These are phyloP conservation scores for Propithecus deckenii DNA, from an alignment of 2,797 vertebrate genomes.

Conservation along the genomic window DNA sequence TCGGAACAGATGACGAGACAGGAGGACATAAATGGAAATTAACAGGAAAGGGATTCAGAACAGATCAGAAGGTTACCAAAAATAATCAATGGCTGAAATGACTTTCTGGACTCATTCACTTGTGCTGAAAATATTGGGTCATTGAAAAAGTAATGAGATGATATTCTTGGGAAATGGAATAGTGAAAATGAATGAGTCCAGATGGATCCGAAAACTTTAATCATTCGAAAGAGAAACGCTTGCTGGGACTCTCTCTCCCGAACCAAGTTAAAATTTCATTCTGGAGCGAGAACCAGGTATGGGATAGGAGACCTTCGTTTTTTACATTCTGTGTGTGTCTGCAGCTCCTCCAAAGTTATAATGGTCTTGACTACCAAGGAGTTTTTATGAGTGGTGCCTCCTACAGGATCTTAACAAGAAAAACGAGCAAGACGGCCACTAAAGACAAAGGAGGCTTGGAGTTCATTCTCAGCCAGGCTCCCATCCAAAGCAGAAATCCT, in stretches of 20 bases:
- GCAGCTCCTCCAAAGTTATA: background rate
- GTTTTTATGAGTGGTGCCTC: background rate
- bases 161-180: constrained; percentile 80
- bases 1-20: constrained; percentile 72
- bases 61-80: constrained; percentile 77
- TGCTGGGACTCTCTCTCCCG: background rate
- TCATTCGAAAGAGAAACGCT: constrained; percentile 72
- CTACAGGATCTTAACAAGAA: background rate
- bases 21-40: constrained; percentile 76
- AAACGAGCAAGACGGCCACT: background rate
- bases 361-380: background rate
- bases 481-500: background rate
- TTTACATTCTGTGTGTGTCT: background rate
- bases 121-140: constrained; percentile 79
- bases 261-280: constrained; percentile 49
- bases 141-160: constrained; percentile 82
- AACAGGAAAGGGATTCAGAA: constrained; percentile 75
- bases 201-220: constrained; percentile 67
- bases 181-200: constrained; percentile 77
- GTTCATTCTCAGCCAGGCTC: background rate
- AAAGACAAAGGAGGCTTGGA: background rate
- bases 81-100: constrained; percentile 80
- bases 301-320: background rate
- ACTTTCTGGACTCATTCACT: constrained; percentile 74
- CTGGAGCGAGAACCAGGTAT: background rate